A percentile compares a stretch with the other conserved stretches of the same genome.
Conservation (phyloP, 2,797 vertebrate species). For the Pyrocephalus nanus region DNA sequence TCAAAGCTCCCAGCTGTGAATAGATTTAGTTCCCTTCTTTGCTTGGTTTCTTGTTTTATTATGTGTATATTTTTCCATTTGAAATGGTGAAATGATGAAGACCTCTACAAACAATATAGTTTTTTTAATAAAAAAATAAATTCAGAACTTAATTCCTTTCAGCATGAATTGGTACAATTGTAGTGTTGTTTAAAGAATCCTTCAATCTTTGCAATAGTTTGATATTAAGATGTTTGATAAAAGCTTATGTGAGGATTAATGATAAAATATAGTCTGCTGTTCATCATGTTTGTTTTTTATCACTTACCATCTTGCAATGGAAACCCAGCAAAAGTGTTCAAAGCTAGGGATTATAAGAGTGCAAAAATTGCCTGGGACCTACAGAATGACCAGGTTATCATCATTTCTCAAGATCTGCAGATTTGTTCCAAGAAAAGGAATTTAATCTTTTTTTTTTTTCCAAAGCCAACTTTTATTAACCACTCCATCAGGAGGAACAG, state of each 20-base stretch:
- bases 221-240: conserved; percentile 13
- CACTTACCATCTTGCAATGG: background rate
- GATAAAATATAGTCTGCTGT: background rate
- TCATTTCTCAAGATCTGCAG: background rate
- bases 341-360: conserved; percentile 10
- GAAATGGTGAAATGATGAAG: background rate
- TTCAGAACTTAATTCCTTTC: background rate
- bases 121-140: background rate
- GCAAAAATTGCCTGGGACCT: conserved; percentile 9
- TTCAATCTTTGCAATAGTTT: background rate
- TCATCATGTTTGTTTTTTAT: background rate
- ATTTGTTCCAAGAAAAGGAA: background rate
- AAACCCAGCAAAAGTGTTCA: background rate
- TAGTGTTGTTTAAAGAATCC: background rate
- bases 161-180: background rate
- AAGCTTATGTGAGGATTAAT: conserved; percentile 25
- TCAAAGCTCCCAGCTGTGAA: background rate
- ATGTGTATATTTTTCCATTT: background rate
- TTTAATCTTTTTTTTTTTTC: background rate
- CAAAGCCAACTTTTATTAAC: background rate
- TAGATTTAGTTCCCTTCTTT: background rate
- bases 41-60: background rate
- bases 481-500: background rate
- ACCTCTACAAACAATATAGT: background rate
- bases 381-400: background rate